A percentile compares a stretch with the other conserved stretches of the same genome.
Evolutionary conservation across 2,113 vertebrate genomes (phyloP).

Genomic region (Emydura subglobosa): DNA sequence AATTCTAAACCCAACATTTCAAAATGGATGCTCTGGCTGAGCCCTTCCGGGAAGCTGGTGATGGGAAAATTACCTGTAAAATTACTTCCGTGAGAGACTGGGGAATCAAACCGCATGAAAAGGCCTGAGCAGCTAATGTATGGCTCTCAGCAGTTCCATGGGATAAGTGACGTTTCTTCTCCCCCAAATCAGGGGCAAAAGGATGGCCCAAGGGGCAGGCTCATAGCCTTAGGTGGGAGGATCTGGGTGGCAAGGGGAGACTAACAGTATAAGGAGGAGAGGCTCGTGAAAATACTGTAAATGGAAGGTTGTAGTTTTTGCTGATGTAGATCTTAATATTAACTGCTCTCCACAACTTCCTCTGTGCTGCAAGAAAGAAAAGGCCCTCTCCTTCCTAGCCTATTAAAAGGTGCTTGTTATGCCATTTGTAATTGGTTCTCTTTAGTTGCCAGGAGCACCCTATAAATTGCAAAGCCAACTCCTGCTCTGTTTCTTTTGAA

Average conservation of each 20-base stretch:
- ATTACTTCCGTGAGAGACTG: not conserved
- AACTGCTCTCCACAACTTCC: not conserved
- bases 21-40: not conserved
- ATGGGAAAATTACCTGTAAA: not conserved
- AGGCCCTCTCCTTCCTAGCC: not conserved
- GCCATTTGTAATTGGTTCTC: not conserved
- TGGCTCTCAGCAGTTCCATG: not conserved
- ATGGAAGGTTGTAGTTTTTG: not conserved
- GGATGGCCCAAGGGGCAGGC: not conserved
- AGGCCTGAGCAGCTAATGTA: not conserved
- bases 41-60: not conserved
- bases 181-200: not conserved
- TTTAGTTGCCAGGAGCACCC: not conserved
- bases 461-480: not conserved
- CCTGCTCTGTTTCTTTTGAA: not conserved
- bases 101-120: not conserved
- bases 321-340: not conserved
- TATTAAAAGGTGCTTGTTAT: not conserved
- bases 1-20: not conserved
- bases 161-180: not conserved
- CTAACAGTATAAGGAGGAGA: not conserved
- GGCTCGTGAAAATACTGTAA: not conserved
- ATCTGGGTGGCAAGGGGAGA: not conserved
- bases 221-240: constrained; percentile 2
- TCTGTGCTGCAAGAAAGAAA: not conserved